A percentile compares a stretch with the other conserved stretches of the same genome.
Conservation (phyloP, 2,113 vertebrate species). For the Dolichotis patagonum region DNA sequence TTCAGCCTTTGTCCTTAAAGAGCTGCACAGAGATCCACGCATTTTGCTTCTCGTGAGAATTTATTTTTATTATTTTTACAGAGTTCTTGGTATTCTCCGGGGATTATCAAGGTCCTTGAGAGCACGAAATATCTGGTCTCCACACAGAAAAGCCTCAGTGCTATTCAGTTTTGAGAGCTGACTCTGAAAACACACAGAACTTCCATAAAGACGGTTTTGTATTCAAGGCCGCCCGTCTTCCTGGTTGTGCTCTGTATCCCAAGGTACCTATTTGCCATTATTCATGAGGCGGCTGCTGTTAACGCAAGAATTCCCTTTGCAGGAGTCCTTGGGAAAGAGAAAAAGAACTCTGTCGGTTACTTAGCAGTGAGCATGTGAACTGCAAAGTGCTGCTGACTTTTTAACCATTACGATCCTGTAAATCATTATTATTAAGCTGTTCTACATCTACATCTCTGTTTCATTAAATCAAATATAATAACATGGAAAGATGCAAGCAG, state of each 20-base stretch:
- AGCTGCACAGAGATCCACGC: not conserved
- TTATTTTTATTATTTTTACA: constrained; percentile 66
- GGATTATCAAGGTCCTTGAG: constrained; percentile 54
- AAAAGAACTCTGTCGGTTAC: not conserved
- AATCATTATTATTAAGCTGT: not conserved
- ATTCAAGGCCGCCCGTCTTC: constrained; percentile 40
- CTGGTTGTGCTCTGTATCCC: not conserved
- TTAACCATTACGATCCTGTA: not conserved
- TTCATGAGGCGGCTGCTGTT: constrained; percentile 45
- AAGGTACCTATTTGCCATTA: constrained; percentile 7
- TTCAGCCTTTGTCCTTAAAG: constrained; percentile 76
- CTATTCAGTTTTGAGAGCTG: not conserved
- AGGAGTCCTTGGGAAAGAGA: not conserved
- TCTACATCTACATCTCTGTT: not conserved
- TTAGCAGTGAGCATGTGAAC: not conserved
- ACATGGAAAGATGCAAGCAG: not conserved
- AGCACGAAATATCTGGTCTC: constrained; percentile 49
- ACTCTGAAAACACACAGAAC: not conserved
- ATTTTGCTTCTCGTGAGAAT: constrained; percentile 58
- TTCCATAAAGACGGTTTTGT: constrained; percentile 13
- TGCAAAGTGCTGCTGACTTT: not conserved
- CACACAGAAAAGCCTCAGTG: not conserved
- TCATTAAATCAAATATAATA: not conserved
- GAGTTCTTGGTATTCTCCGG: constrained; percentile 29
- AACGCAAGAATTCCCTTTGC: constrained; percentile 51